Percentiles rank a stretch among this genome's conserved stretches.
Conservation (phyloP, 2,797 vertebrate species). For the Sarcoramphus papa region DNA sequence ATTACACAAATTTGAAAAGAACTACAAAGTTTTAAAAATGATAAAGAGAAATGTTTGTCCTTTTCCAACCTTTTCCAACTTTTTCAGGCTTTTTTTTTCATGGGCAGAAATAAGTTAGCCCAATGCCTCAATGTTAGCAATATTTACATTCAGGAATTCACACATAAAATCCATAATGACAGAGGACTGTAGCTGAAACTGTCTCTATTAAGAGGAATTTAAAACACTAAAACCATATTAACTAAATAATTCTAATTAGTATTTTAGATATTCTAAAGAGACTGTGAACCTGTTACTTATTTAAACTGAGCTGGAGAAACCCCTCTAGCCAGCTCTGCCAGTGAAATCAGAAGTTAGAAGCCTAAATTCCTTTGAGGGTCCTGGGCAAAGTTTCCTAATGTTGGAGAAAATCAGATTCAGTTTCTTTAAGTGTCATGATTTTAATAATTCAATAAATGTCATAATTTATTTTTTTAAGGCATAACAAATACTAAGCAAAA, state of each 20-base stretch:
- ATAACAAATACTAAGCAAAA: not conserved
- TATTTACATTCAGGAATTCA: not conserved
- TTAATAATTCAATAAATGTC: slow-evolving; percentile 1
- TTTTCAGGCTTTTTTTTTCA: not conserved
- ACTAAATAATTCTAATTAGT: not conserved
- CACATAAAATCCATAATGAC: not conserved
- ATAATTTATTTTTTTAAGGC: not conserved
- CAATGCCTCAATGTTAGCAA: not conserved
- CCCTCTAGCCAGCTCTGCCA: not conserved
- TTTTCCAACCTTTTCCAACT: not conserved
- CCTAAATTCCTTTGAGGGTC: not conserved
- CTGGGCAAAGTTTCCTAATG: not conserved
- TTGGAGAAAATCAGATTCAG: not conserved
- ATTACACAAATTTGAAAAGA: not conserved
- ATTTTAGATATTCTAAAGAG: not conserved
- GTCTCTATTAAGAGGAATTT: not conserved
- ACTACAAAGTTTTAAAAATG: not conserved
- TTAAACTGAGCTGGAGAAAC: not conserved
- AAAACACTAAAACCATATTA: not conserved
- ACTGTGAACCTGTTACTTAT: not conserved
- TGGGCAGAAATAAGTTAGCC: not conserved
- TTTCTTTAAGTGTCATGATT: not conserved
- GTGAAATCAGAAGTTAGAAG: not conserved
- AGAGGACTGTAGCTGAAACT: not conserved
- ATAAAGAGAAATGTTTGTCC: not conserved